Percentiles rank a stretch among this genome's conserved stretches.
phyloP scores from a whole-genome alignment of 1,140 invertebrate species.

The Aphaenogaster ashmeadi region DNA sequence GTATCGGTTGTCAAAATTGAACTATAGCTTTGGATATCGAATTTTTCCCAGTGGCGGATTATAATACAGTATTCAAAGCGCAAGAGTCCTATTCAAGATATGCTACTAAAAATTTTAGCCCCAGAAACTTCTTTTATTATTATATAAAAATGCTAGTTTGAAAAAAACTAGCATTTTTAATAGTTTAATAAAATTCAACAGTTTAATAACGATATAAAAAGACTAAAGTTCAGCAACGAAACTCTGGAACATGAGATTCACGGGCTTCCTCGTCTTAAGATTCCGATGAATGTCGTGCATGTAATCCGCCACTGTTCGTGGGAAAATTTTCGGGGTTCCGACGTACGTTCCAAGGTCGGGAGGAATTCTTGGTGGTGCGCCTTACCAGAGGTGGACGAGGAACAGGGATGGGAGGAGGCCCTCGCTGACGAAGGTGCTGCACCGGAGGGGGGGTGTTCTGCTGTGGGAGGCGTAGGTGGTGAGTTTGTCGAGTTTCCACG shows the following conservation, averaged over 20 bases:
- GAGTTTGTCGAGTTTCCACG: slow-evolving; percentile 87
- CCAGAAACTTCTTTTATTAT: not conserved
- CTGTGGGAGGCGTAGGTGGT: slow-evolving; percentile 86
- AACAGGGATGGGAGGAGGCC: slow-evolving; percentile 87
- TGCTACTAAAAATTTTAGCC: not conserved
- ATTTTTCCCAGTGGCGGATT: slow-evolving; percentile 12
- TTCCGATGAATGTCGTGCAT: not conserved
- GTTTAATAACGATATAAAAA: not conserved
- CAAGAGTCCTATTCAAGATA: not conserved
- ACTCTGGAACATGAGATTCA: not conserved
- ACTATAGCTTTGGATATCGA: not conserved
- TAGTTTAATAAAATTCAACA: not conserved
- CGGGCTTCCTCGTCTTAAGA: not conserved
- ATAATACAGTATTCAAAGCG: not conserved
- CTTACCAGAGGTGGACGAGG: slow-evolving; percentile 89
- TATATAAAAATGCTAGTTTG: not conserved
- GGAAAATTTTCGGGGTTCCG: slow-evolving; percentile 34
- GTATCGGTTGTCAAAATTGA: slow-evolving; percentile 40
- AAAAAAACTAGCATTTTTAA: not conserved
- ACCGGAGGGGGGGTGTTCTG: slow-evolving; percentile 84
- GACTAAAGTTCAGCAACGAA: not conserved
- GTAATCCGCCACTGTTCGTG: not conserved
- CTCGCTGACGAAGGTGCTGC: slow-evolving; percentile 85
- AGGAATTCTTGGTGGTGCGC: slow-evolving; percentile 91
- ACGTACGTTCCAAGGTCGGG: slow-evolving; percentile 85